Evolutionary conservation across 2,888 invertebrate genomes (phyloP).

Genomic region (Hirtodrosophila trivittata): DNA sequence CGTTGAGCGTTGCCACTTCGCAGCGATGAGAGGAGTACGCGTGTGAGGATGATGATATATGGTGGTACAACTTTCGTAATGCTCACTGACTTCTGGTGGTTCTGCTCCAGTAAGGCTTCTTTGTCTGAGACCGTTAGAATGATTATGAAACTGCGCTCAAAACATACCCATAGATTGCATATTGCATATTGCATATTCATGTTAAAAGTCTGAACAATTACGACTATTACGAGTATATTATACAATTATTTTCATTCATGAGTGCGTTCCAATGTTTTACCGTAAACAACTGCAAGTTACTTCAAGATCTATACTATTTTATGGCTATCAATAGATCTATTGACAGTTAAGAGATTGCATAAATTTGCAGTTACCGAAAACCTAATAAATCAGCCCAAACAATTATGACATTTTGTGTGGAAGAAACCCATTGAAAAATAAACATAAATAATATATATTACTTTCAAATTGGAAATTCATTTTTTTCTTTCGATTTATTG

Average conservation of each 20-base stretch:
- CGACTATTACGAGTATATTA: constrained; percentile 53
- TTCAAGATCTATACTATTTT: no score
- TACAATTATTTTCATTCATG: constrained; percentile 60
- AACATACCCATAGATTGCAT: constrained; percentile 30
- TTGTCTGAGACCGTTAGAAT: constrained; percentile 62
- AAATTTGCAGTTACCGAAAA: constrained; percentile 49
- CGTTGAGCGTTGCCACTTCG: neutral
- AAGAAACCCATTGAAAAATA: constrained; percentile 4
- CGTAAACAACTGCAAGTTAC: neutral
- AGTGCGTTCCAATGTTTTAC: constrained; percentile 30
- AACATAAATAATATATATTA: constrained; percentile 27
- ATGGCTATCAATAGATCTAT: constrained; percentile 15
- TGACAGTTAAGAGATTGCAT: constrained; percentile 49
- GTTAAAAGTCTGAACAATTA: constrained; percentile 17
- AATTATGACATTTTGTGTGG: constrained; percentile 58
- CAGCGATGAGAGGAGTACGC: neutral
- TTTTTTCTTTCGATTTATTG: constrained; percentile 5
- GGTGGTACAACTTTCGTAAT: constrained; percentile 6
- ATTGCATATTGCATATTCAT: constrained; percentile 32
- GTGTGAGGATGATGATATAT: no score
- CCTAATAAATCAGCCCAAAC: constrained; percentile 26
- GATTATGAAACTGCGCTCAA: constrained; percentile 66
- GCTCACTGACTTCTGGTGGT: constrained; percentile 47
- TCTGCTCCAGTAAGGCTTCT: constrained; percentile 68
- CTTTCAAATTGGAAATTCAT: constrained; percentile 51